A percentile compares a stretch with the other conserved stretches of the same genome.
These are phyloP conservation scores for Orchesellides sinensis DNA, from an alignment of 2,888 invertebrate genomes.

Conservation along the genomic window DNA sequence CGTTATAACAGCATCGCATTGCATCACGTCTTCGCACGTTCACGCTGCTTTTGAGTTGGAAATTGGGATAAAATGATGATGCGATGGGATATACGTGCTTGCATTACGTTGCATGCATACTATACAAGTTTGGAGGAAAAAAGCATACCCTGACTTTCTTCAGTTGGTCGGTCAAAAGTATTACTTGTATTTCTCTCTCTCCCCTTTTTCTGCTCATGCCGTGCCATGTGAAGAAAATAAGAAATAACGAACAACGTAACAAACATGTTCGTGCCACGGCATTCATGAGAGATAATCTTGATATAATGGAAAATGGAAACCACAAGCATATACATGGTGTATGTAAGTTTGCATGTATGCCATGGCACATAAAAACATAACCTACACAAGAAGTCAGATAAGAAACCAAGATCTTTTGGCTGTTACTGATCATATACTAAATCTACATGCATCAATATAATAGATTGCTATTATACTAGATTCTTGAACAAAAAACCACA, in stretches of 20 bases:
- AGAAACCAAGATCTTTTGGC: background rate
- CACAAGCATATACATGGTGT: background rate
- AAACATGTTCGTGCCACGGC: constrained; percentile 15
- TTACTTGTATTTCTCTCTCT: background rate
- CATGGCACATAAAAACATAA: background rate
- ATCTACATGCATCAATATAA: background rate
- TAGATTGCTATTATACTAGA: background rate
- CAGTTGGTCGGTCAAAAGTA: constrained; percentile 33
- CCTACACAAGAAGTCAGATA: background rate
- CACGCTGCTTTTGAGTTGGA: background rate
- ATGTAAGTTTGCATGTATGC: background rate
- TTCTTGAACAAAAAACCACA: background rate
- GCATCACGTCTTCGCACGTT: constrained; percentile 15
- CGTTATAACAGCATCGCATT: background rate
- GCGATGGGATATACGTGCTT: too few species aligned
- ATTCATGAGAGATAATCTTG: constrained; percentile 23
- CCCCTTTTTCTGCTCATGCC: background rate
- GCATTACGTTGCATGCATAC: constrained; percentile 22
- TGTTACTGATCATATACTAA: background rate
- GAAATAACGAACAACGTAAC: constrained; percentile 17
- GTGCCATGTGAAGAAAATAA: constrained; percentile 14
- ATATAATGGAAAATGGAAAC: constrained; percentile 2
- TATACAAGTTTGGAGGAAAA: constrained; percentile 20
- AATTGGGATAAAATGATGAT: background rate
- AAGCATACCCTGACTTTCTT: constrained; percentile 45